phyloP scores from a whole-genome alignment of 2,113 vertebrate species.

The Hoplias malabaricus region DNA sequence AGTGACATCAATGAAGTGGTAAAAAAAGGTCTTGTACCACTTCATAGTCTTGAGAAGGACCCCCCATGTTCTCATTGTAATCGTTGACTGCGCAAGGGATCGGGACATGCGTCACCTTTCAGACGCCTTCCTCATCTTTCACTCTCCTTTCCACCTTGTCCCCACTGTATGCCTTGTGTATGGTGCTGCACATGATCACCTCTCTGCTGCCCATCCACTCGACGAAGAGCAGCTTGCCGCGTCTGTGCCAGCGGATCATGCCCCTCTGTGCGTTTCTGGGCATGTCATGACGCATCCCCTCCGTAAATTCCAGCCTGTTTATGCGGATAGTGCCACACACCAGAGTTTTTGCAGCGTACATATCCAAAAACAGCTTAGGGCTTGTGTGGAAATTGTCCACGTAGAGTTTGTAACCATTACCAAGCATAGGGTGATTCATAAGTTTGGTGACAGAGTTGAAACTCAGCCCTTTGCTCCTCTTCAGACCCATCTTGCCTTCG shows the following conservation, averaged over 20 bases:
- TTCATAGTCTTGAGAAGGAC: not conserved
- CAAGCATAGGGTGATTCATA: constrained; percentile 50
- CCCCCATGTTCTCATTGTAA: not conserved
- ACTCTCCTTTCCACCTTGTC: constrained; percentile 1
- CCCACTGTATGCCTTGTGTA: not conserved
- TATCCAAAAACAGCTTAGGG: not conserved
- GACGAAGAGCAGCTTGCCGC: not conserved
- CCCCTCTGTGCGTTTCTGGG: not conserved
- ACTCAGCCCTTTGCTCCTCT: constrained; percentile 43
- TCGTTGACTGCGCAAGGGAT: not conserved
- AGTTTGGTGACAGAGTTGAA: constrained; percentile 59
- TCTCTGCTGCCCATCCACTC: not conserved
- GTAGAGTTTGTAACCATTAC: constrained; percentile 61
- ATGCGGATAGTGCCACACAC: constrained; percentile 27
- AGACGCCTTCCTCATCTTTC: not conserved
- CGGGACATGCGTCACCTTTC: not conserved
- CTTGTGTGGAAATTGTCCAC: constrained; percentile 67
- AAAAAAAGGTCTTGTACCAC: constrained; percentile 27
- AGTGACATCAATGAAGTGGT: constrained; percentile 31
- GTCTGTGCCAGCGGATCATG: not conserved
- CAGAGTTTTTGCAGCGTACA: not conserved
- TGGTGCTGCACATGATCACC: not conserved
- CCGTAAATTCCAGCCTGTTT: not conserved
- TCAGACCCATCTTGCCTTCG: constrained; percentile 25
- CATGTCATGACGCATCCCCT: not conserved